Evolutionary conservation across 2,888 invertebrate genomes (phyloP).

Genomic region (Stenchaetothrips biformis): DNA sequence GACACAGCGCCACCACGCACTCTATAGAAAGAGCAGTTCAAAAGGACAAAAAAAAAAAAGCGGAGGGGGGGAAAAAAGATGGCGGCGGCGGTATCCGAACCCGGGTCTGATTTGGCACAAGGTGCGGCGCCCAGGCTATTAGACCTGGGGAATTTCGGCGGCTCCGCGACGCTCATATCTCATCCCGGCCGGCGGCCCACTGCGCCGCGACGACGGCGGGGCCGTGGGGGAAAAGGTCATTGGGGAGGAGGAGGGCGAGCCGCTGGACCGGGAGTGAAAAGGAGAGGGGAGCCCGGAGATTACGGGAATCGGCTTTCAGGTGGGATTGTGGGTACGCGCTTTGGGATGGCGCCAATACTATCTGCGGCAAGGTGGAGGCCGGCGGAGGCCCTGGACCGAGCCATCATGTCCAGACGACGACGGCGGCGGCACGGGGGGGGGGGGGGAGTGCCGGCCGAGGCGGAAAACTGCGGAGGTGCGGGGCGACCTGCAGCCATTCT

Average conservation of each 20-base stretch:
- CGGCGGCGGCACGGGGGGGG: neutral
- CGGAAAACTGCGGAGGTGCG: neutral
- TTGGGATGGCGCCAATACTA: conserved; percentile 20
- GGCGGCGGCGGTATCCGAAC: too few relatives aligned
- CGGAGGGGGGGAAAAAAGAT: too few relatives aligned
- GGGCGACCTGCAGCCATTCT: neutral
- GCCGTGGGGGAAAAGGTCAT: neutral
- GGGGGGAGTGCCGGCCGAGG: neutral
- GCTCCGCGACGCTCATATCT: neutral
- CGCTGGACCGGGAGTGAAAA: neutral
- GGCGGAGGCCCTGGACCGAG: neutral
- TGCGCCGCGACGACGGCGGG: neutral
- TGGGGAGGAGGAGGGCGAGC: neutral
- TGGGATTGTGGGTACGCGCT: conserved; percentile 13
- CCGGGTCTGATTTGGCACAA: too few relatives aligned
- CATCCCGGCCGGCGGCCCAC: neutral
- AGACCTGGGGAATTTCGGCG: too few relatives aligned
- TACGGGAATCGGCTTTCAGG: conserved; percentile 22
- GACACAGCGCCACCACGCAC: too few relatives aligned
- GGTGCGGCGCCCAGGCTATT: too few relatives aligned
- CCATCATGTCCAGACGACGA: conserved; percentile 4
- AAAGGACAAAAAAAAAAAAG: too few relatives aligned
- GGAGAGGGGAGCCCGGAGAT: neutral
- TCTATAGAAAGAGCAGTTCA: too few relatives aligned
- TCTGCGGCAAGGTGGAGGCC: conserved; percentile 9